A percentile compares a stretch with the other conserved stretches of the same genome.
phyloP scores from a whole-genome alignment of 2,888 invertebrate genomes.

The Epistrophe eligans region DNA sequence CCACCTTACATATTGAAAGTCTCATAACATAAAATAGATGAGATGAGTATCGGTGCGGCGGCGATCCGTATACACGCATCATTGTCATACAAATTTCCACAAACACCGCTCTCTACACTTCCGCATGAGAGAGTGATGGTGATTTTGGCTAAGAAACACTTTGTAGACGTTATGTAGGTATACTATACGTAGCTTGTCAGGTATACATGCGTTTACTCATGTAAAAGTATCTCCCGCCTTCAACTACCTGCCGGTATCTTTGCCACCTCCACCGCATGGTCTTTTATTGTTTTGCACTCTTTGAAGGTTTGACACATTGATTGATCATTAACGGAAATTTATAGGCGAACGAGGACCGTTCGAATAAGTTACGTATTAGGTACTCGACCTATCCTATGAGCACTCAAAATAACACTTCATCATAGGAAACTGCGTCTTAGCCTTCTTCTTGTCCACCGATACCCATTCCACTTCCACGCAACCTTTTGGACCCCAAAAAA shows the following conservation, averaged over 20 bases:
- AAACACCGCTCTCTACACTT: not conserved
- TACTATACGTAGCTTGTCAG: not conserved
- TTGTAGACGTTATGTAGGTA: no score
- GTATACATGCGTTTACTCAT: slow-evolving; percentile 38
- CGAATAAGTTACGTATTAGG: slow-evolving; percentile 45
- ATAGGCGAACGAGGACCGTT: slow-evolving; percentile 44
- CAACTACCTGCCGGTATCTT: not conserved
- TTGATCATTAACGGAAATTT: slow-evolving; percentile 65
- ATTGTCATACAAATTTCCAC: slow-evolving; percentile 68
- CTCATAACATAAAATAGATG: slow-evolving; percentile 26
- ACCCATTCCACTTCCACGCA: slow-evolving; percentile 13
- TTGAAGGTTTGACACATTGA: slow-evolving; percentile 66
- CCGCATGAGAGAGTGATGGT: not conserved
- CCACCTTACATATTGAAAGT: slow-evolving; percentile 38
- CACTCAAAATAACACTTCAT: slow-evolving; percentile 36
- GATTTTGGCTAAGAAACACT: not conserved
- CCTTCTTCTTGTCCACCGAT: slow-evolving; percentile 17
- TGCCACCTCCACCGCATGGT: slow-evolving; percentile 27
- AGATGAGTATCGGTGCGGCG: not conserved
- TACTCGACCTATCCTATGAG: slow-evolving; percentile 45
- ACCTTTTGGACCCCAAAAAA: slow-evolving; percentile 28
- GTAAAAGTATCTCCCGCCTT: slow-evolving; percentile 8
- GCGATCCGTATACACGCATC: slow-evolving; percentile 37
- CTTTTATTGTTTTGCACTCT: slow-evolving; percentile 25
- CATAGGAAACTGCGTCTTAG: slow-evolving; percentile 20